phyloP scores from a whole-genome alignment of 2,797 vertebrate genomes.

The Prionace glauca region DNA sequence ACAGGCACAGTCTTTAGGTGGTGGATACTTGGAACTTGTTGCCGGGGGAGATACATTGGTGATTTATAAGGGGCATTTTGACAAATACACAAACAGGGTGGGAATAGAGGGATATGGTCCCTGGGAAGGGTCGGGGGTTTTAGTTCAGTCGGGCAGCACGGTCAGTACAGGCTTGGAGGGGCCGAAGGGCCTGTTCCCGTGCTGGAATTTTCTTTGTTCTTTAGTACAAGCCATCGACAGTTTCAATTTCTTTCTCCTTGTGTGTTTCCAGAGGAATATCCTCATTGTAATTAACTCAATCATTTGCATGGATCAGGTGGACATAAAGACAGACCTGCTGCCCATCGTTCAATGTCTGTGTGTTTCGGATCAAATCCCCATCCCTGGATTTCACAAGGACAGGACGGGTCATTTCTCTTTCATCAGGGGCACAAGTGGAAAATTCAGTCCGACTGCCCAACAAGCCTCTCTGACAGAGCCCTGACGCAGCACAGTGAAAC shows the following conservation, averaged over 20 bases:
- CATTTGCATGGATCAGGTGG: background rate
- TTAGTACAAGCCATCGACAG: background rate
- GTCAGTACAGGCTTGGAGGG: too few relatives aligned
- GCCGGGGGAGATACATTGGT: too few relatives aligned
- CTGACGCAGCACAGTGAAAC: background rate
- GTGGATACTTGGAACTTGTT: too few relatives aligned
- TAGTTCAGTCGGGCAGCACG: too few relatives aligned
- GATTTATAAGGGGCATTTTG: too few relatives aligned
- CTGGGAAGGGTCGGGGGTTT: too few relatives aligned
- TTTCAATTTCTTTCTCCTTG: background rate
- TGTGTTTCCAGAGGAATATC: background rate
- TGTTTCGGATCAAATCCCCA: background rate
- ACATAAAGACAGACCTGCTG: background rate
- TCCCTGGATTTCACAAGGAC: background rate
- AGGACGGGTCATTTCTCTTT: background rate
- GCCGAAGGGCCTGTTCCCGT: too few relatives aligned
- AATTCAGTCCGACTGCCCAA: slow-evolving; percentile 26
- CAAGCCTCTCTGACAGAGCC: background rate
- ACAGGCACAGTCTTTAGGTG: background rate
- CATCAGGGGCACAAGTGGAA: slow-evolving; percentile 31
- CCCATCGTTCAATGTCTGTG: background rate
- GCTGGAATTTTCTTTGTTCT: too few relatives aligned
- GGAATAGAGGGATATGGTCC: too few relatives aligned
- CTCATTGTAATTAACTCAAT: background rate
- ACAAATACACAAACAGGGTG: too few relatives aligned